Base-by-base conservation (phyloP, 2,113 vertebrate species). In the Alosa alosa region DNA sequence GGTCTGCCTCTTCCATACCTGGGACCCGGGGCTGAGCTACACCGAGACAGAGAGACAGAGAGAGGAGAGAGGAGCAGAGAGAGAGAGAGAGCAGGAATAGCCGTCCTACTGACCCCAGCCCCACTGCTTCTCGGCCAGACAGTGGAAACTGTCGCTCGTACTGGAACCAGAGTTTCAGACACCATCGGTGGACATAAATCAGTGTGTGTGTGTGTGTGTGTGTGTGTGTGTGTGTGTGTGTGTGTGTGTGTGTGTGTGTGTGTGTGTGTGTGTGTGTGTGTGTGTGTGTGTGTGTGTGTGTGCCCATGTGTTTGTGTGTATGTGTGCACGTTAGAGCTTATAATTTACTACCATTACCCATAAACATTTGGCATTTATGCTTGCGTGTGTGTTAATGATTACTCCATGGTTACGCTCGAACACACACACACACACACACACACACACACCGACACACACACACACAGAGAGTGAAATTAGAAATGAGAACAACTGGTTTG, bases 321-420 rank as follows among this genome's bases (percentile, higher is more conserved):
- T 68, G 60, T 68, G 60, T 68, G 60, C n/a, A 2, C 6, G 10
- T 36, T 15, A 36, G 8, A 36, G 25, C 64, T 13, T 13, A 72
- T 72, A 72, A 72, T 72, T 72, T 36, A 72, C 64, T 36, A 72
- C 64, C 64, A 72, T 31, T 72, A 31, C 25, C 64, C 64, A 72
- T 36, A 68, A 25, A 72, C 25, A 11, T 36, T 72, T 31, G 64
- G 64, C n/a, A 72, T 72, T 72, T 72, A 72, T 72, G 10, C 64
- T 72, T 36, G 64, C 20, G 60, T 72, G 31, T 72, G 31, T 36
- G 64, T 72, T 31, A 22, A 6, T 13, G 60, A 22, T 31, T 31
- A 31, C 64, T 72, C 64, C 64, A 72, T 72, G 64, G 64, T 36
- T 31, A 72, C 64, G 31, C n/a, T 72, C 25, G 10, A 72, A 8